These are phyloP conservation scores for Dromococcyx pavoninus DNA, from an alignment of 2,797 vertebrate species.

Conservation along the genomic window DNA sequence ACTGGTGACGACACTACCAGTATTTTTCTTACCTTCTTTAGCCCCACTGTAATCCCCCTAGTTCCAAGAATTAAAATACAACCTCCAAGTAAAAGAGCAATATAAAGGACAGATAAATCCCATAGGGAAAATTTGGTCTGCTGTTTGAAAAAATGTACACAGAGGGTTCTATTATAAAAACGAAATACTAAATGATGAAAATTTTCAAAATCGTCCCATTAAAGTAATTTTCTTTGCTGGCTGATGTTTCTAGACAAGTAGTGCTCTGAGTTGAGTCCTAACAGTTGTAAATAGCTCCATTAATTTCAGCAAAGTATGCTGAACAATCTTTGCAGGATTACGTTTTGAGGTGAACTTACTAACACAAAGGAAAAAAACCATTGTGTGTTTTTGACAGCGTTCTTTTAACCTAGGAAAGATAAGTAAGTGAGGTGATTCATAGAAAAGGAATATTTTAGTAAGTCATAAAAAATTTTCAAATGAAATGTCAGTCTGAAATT, in stretches of 20 bases:
- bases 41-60: not conserved
- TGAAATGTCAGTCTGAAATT: not conserved
- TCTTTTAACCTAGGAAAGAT: not conserved
- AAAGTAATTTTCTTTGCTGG: constrained; percentile 24
- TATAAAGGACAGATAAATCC: not conserved
- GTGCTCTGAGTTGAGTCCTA: not conserved
- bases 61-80: not conserved
- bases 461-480: not conserved
- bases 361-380: not conserved
- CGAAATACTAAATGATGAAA: not conserved
- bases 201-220: constrained; percentile 10
- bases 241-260: not conserved
- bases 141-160: not conserved
- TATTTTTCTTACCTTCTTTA: not conserved
- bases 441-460: not conserved
- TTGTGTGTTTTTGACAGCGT: not conserved
- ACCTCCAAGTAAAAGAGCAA: not conserved
- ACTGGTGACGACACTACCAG: not conserved
- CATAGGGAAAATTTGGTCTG: not conserved
- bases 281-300: not conserved
- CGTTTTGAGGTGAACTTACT: not conserved
- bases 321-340: not conserved
- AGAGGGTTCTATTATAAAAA: not conserved
- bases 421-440: not conserved
- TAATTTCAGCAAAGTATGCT: constrained; percentile 3